Percentiles rank a stretch among this genome's conserved stretches.
These are phyloP conservation scores for Hylia prasina DNA, from an alignment of 2,113 vertebrate species.

Conservation along the genomic window DNA sequence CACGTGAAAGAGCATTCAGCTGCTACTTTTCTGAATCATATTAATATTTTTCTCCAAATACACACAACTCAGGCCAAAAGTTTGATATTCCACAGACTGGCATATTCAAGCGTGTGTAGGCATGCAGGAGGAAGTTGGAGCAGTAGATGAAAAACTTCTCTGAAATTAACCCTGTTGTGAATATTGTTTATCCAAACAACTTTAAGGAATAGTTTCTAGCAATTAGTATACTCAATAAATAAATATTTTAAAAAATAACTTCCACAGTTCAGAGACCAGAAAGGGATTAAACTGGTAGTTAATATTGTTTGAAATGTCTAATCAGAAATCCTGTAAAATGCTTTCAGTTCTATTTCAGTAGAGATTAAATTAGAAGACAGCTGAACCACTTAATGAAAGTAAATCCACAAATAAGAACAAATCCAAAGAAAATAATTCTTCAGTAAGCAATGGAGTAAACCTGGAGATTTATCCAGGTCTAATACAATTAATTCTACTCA, in stretches of 20 bases:
- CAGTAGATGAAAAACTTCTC: not conserved
- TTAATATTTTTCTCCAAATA: not conserved
- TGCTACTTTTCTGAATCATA: not conserved
- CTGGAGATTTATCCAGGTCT: not conserved
- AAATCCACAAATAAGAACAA: conserved; percentile 32
- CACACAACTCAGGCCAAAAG: not conserved
- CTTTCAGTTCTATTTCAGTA: not conserved
- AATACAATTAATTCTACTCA: not conserved
- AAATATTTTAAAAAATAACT: not conserved
- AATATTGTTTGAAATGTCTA: conserved; percentile 16
- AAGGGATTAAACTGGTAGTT: not conserved
- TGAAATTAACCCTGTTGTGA: not conserved
- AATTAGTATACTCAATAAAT: not conserved
- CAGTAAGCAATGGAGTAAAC: not conserved
- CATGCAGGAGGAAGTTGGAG: not conserved
- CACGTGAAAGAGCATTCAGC: not conserved
- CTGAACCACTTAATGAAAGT: not conserved
- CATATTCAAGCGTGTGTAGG: not conserved
- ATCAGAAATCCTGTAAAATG: not conserved
- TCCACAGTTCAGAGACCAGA: not conserved
- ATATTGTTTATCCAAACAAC: not conserved
- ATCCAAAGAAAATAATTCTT: not conserved
- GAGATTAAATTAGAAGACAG: conserved; percentile 21
- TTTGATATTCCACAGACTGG: not conserved
- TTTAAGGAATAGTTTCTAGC: not conserved